Percentiles rank a stretch among this genome's conserved stretches.
phyloP scores from a whole-genome alignment of 2,888 invertebrate genomes.

The Megamerina dolium region DNA sequence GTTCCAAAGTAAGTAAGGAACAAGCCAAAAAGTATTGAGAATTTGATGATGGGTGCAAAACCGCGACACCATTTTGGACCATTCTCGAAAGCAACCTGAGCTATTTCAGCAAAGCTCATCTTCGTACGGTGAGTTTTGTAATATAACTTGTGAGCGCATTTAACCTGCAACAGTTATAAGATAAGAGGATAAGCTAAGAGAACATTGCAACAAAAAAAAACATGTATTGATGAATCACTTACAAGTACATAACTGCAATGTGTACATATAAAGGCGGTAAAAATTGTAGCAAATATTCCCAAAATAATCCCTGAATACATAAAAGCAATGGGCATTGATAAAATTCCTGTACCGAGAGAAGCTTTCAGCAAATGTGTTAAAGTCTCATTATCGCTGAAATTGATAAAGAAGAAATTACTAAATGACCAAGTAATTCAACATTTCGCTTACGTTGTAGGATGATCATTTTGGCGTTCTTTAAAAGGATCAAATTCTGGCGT shows the following conservation, averaged over 20 bases:
- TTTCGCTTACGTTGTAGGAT: constrained; percentile 74
- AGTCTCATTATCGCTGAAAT: constrained; percentile 78
- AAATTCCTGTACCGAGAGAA: constrained; percentile 91
- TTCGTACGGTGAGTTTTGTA: constrained; percentile 62
- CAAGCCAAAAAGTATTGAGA: constrained; percentile 50
- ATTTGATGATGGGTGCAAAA: constrained; percentile 54
- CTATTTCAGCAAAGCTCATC: constrained; percentile 84
- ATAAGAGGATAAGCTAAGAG: background rate
- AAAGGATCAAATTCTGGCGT: constrained; percentile 67
- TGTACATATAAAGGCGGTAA: constrained; percentile 84
- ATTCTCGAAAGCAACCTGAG: constrained; percentile 69
- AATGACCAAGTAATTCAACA: background rate
- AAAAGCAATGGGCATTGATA: constrained; percentile 91
- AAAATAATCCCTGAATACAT: constrained; percentile 77
- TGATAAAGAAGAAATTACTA: constrained; percentile 1
- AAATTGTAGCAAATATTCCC: constrained; percentile 75
- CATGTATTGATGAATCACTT: constrained; percentile 38
- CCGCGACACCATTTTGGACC: constrained; percentile 66
- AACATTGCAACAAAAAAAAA: background rate
- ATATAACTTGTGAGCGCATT: constrained; percentile 76
- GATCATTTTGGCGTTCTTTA: constrained; percentile 61
- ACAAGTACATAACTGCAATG: constrained; percentile 92
- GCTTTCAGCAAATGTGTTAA: constrained; percentile 92
- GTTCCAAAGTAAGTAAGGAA: constrained; percentile 94
- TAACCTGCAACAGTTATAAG: constrained; percentile 56